phyloP scores from a whole-genome alignment of 2,797 vertebrate species.

The Dryobates pubescens region DNA sequence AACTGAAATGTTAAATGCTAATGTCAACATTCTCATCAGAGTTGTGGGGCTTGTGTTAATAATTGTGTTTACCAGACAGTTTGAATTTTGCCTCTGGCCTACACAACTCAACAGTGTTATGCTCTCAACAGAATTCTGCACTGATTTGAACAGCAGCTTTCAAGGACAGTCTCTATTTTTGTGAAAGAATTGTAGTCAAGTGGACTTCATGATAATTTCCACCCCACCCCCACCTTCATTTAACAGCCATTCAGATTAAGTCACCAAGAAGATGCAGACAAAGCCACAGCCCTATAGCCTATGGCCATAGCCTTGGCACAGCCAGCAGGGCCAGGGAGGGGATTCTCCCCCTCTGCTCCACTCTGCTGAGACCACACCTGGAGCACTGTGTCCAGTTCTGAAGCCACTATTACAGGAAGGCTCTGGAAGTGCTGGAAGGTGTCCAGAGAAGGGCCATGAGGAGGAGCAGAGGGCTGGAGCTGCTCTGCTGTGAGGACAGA shows the following conservation, averaged over 20 bases:
- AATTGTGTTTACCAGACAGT: constrained; percentile 49
- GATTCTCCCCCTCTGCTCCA: no score
- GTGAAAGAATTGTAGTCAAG: constrained; percentile 13
- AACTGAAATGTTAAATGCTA: constrained; percentile 59
- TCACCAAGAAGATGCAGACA: constrained; percentile 1
- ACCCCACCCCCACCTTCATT: background rate
- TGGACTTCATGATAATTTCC: background rate
- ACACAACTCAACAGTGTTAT: constrained; percentile 31
- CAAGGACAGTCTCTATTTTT: constrained; percentile 1
- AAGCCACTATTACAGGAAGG: no score
- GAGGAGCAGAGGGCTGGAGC: no score
- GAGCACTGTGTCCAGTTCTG: no score
- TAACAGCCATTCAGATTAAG: constrained; percentile 16
- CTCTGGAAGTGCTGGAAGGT: no score
- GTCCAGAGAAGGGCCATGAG: no score
- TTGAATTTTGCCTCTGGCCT: constrained; percentile 53
- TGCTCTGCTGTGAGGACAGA: no score
- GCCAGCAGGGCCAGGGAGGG: no score
- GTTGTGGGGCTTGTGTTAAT: constrained; percentile 43
- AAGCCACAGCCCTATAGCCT: no score
- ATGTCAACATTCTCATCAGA: constrained; percentile 54
- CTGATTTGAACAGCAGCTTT: constrained; percentile 40
- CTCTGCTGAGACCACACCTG: no score
- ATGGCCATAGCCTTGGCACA: no score
- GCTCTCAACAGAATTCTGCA: constrained; percentile 13